These are phyloP conservation scores for Drosophila buzzatii DNA, from an alignment of 2,888 invertebrate species.

Conservation along the genomic window DNA sequence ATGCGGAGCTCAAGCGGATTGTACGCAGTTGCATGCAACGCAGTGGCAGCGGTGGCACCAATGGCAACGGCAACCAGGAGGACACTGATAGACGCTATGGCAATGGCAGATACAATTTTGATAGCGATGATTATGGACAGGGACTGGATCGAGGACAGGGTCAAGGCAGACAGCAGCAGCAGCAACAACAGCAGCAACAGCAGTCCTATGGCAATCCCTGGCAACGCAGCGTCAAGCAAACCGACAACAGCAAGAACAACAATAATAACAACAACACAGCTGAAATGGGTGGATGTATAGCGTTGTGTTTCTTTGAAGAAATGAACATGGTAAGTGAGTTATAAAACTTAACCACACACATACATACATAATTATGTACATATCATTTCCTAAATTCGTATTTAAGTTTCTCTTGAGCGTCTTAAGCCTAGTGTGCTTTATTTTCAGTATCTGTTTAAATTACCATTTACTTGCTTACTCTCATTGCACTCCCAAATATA, in stretches of 20 bases:
- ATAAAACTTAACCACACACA: no score
- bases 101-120: constrained; percentile 39
- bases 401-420: not conserved
- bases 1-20: constrained; percentile 87
- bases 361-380: not conserved
- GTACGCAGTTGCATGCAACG: constrained; percentile 87
- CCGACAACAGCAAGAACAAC: constrained; percentile 59
- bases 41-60: constrained; percentile 42
- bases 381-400: not conserved
- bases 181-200: constrained; percentile 47
- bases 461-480: not conserved
- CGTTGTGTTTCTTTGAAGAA: constrained; percentile 90
- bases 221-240: constrained; percentile 56
- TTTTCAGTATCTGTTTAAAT: not conserved
- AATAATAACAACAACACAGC: constrained; percentile 68
- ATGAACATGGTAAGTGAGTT: constrained; percentile 88
- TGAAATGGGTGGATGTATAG: constrained; percentile 85
- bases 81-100: constrained; percentile 33
- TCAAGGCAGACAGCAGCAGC: constrained; percentile 57
- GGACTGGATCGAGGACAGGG: constrained; percentile 35
- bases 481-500: not conserved
- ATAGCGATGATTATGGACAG: constrained; percentile 63
- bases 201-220: constrained; percentile 56
- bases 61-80: constrained; percentile 32
- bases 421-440: not conserved